These are phyloP conservation scores for Tiliacea aurago DNA, from an alignment of 2,888 invertebrate species.

Conservation along the genomic window DNA sequence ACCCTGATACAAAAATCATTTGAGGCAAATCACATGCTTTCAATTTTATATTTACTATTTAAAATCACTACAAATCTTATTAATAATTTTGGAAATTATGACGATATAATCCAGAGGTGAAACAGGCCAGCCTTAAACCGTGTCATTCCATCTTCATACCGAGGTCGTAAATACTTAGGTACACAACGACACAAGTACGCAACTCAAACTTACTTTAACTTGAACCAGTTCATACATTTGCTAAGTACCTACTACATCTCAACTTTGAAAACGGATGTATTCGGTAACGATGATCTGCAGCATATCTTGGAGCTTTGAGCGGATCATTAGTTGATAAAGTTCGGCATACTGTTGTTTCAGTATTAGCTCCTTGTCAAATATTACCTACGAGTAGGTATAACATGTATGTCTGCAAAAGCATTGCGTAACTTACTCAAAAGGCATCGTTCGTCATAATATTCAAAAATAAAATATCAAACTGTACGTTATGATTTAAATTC, in stretches of 20 bases:
- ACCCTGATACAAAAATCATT: too few species aligned
- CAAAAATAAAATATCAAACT: background rate
- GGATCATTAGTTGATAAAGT: background rate
- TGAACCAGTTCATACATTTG: background rate
- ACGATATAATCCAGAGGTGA: too few species aligned
- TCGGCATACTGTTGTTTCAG: background rate
- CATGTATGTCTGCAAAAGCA: background rate
- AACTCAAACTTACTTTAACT: background rate
- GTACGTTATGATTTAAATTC: background rate
- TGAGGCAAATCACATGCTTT: too few species aligned
- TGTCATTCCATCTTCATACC: too few species aligned
- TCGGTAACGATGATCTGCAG: background rate
- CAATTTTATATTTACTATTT: too few species aligned
- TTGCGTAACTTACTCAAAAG: background rate
- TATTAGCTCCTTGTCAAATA: background rate
- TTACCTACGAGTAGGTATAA: too few species aligned
- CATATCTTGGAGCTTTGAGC: background rate
- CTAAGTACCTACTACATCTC: background rate
- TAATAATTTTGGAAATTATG: too few species aligned
- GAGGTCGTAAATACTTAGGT: too few species aligned
- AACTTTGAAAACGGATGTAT: slow-evolving; percentile 2
- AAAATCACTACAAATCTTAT: too few species aligned
- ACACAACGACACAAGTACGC: background rate
- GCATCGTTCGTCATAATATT: background rate
- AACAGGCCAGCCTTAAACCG: too few species aligned